Evolutionary conservation across 2,888 invertebrate species (phyloP).

Genomic region (Branchipolynoe longqiensis): DNA sequence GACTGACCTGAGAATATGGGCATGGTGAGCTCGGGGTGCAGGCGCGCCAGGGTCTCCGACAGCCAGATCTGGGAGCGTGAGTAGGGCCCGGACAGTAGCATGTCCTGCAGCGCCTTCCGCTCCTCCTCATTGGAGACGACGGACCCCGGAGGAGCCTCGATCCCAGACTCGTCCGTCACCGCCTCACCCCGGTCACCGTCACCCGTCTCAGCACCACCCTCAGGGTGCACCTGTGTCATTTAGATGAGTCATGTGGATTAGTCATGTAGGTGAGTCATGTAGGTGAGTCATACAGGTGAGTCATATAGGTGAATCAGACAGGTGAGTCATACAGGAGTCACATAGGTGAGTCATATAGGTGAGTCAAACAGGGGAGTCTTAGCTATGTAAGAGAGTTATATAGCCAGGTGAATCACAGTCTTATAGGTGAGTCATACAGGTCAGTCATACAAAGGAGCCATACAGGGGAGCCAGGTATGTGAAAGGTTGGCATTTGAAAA

Average conservation of each 20-base stretch:
- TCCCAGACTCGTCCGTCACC: slow-evolving; percentile 72
- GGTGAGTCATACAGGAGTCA: too few relatives aligned
- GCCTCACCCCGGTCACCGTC: slow-evolving; percentile 68
- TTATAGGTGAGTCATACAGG: too few relatives aligned
- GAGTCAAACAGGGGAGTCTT: too few relatives aligned
- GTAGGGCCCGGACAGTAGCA: slow-evolving; percentile 88
- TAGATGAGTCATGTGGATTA: slow-evolving; percentile 96
- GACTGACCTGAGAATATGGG: slow-evolving; percentile 97
- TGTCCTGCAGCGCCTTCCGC: slow-evolving; percentile 79
- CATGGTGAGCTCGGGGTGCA: slow-evolving; percentile 99
- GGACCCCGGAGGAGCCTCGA: slow-evolving; percentile 43
- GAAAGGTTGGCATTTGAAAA: too few relatives aligned
- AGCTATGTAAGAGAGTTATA: too few relatives aligned
- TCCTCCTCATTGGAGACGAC: slow-evolving; percentile 48
- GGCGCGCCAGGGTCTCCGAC: slow-evolving; percentile 92
- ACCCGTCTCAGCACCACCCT: not conserved
- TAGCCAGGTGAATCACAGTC: too few relatives aligned
- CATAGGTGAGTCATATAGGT: too few relatives aligned
- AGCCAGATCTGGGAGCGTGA: slow-evolving; percentile 86
- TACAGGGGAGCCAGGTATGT: too few relatives aligned
- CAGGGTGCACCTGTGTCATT: slow-evolving; percentile 99
- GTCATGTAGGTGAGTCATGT: too few relatives aligned
- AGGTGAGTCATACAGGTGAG: too few relatives aligned
- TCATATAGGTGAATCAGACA: too few relatives aligned
- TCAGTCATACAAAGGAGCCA: too few relatives aligned